Evolutionary conservation across 1,140 invertebrate genomes (phyloP).

Genomic region (Sycobia sp.): DNA sequence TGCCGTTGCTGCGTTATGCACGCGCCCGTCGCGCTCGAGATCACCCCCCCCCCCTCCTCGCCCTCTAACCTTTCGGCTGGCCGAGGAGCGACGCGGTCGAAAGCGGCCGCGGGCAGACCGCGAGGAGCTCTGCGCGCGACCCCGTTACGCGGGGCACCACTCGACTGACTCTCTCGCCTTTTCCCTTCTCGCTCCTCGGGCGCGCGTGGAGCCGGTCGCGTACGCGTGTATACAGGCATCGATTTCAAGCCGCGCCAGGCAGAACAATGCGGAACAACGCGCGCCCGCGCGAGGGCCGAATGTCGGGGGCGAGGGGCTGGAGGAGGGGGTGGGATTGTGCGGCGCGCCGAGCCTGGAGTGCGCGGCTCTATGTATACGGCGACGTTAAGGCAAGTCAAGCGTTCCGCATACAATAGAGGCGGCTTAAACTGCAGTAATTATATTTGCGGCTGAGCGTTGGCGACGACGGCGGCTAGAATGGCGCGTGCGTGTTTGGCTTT

Average conservation of each 20-base stretch:
- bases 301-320: background rate
- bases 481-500: background rate
- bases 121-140: no score
- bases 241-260: constrained; percentile 4
- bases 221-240: constrained; percentile 14
- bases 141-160: no score
- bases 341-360: constrained; percentile 37
- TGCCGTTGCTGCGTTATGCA: no score
- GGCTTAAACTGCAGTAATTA: constrained; percentile 61
- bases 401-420: constrained; percentile 55
- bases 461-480: constrained; percentile 37
- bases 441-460: constrained; percentile 58
- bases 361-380: constrained; percentile 38
- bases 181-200: no score
- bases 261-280: constrained; percentile 1
- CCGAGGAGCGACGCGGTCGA: no score
- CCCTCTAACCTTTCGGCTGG: no score
- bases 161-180: background rate
- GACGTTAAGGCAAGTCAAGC: constrained; percentile 56
- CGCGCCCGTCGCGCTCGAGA: no score
- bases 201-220: no score
- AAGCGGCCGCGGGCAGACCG: no score
- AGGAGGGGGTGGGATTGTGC: background rate
- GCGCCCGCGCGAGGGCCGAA: background rate
- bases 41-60: no score